phyloP scores from a whole-genome alignment of 2,888 invertebrate genomes.

The Macaria notata region DNA sequence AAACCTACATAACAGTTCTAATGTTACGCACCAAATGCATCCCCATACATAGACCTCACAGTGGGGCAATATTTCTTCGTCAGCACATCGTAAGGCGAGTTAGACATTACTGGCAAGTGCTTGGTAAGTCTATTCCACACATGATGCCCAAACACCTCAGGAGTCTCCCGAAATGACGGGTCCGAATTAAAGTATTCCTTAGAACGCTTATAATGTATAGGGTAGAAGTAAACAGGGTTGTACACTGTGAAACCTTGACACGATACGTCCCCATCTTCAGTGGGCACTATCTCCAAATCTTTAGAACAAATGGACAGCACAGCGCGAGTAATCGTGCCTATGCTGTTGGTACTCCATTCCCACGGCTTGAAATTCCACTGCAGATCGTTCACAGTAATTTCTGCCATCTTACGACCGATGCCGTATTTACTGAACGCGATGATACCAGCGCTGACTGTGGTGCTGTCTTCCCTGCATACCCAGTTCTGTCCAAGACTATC shows the following conservation, averaged over 20 bases:
- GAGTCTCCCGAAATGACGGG: conserved; percentile 41
- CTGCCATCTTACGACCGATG: too few relatives aligned
- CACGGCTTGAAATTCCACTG: too few relatives aligned
- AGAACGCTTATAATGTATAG: conserved; percentile 84
- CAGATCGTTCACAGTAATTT: too few relatives aligned
- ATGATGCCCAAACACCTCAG: conserved; percentile 31
- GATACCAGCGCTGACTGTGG: too few relatives aligned
- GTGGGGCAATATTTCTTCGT: conserved; percentile 34
- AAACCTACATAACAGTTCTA: too few relatives aligned
- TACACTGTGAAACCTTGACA: conserved; percentile 80
- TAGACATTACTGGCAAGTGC: conserved; percentile 28
- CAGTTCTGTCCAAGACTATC: too few relatives aligned
- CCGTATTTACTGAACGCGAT: too few relatives aligned
- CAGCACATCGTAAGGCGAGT: conserved; percentile 37
- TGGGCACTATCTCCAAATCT: too few relatives aligned
- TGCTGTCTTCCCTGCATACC: too few relatives aligned
- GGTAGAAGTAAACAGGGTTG: conserved; percentile 83
- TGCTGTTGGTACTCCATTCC: too few relatives aligned
- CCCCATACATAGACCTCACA: conserved; percentile 7
- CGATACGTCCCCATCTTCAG: too few relatives aligned
- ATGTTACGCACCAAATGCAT: background rate
- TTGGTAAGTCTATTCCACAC: conserved; percentile 42
- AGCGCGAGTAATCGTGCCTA: too few relatives aligned
- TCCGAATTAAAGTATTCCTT: conserved; percentile 77
- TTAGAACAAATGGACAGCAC: conserved; percentile 12